Base-by-base conservation (phyloP, 2,113 vertebrate genomes). In the Toxostoma redivivum region DNA sequence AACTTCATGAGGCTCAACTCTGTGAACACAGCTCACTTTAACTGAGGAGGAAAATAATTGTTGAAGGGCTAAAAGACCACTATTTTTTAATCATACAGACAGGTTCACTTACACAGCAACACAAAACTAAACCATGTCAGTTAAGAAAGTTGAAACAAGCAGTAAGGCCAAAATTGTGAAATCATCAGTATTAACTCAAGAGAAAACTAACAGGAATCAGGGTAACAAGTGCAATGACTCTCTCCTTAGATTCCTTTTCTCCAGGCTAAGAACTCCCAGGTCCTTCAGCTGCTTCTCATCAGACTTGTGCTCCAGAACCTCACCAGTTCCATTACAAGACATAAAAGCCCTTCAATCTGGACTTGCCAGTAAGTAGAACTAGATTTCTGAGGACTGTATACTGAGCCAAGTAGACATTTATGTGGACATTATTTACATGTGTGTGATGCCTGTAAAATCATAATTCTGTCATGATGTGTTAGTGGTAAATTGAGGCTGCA, bases 251-350 rank as follows among this genome's bases (percentile, higher is more conserved):
- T 53, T 45, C 19, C 15, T 51, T 45, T 72, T 57, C 24, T 65
- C 20, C 20, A 58, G 27, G 1, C 37, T 44, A 23, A 71, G n/a
- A 23, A 25, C 0, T 0, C 13, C 23, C 20, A n/a, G 3, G 7
- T 45, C 11, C 7, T 24, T 45, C 57, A 45, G n/a, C 25, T 10
- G 1, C 5, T 40, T 24, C 18, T 60, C 15, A 7, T 10, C 40
- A n/a, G 20, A 7, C 12, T 22, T 61, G 10, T 38, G 19, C 24
- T 56, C 51, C 37, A 73, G 33, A 51, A 5, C 27, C 22, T 50
- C 45, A 16, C 19, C 15, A 62, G 7, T 3, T 16, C 28, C 3
- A 2, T 2, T 72, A 5, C 9, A 81, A 81, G 9, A 62, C 9
- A 45, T 16, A 15, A 64, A 14, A 15, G 38, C 8, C 10, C 28